These are phyloP conservation scores for Scaptomyza polygonia DNA, from an alignment of 2,888 invertebrate genomes.

Conservation along the genomic window DNA sequence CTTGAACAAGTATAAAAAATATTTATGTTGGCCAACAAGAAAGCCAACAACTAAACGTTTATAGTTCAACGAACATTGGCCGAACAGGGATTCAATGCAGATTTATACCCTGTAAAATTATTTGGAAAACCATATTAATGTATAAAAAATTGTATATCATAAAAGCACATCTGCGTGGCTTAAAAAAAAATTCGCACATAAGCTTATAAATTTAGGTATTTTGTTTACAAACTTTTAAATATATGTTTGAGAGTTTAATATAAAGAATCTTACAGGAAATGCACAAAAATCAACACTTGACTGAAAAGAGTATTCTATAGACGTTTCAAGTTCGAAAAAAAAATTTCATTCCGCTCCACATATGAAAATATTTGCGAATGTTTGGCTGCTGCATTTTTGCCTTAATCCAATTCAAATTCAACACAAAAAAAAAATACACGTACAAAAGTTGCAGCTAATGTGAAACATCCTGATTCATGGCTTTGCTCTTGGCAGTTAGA, in stretches of 20 bases:
- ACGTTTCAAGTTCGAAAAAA: background rate
- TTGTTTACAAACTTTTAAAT: too few species aligned
- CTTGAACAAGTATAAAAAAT: background rate
- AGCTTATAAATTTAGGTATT: too few species aligned
- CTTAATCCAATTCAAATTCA: conserved; percentile 10
- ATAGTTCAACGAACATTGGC: background rate
- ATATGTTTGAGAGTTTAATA: too few species aligned
- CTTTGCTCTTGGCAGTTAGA: conserved; percentile 11
- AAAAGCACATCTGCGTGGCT: too few species aligned
- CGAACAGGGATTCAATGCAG: background rate
- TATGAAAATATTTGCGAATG: conserved; percentile 17
- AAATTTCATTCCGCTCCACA: background rate
- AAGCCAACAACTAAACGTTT: conserved; percentile 23
- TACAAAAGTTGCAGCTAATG: background rate
- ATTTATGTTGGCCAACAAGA: conserved; percentile 28
- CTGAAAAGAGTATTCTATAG: too few species aligned
- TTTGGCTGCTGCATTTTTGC: background rate
- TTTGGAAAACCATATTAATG: too few species aligned
- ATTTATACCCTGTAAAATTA: too few species aligned
- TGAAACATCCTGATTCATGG: conserved; percentile 20
- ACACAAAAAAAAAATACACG: background rate
- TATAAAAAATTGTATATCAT: too few species aligned
- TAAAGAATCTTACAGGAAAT: too few species aligned
- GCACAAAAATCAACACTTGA: too few species aligned
- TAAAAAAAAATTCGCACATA: too few species aligned